These are phyloP conservation scores for Cheilosia vernalis DNA, from an alignment of 2,888 invertebrate species.

Conservation along the genomic window DNA sequence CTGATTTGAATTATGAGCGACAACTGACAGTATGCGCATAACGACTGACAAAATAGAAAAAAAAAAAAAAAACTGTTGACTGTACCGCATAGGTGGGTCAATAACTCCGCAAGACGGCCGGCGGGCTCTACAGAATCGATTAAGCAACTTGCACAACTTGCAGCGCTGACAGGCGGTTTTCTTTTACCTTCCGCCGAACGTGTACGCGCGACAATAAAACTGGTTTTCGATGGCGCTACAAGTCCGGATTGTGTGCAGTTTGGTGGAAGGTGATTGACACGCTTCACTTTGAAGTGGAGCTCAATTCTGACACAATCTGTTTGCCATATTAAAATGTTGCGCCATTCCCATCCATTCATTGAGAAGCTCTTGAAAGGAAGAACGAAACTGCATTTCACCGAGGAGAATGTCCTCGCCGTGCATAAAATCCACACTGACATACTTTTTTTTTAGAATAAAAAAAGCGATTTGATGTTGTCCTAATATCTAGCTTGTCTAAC, in stretches of 20 bases:
- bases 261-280: constrained; percentile 26
- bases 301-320: neutral
- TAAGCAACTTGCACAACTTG: constrained; percentile 1
- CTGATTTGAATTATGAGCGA: constrained; percentile 37
- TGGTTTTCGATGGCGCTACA: constrained; percentile 17
- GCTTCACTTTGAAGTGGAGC: neutral
- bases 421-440: constrained; percentile 31
- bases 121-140: constrained; percentile 6
- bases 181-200: too few relatives aligned
- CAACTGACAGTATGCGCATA: constrained; percentile 5
- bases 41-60: neutral
- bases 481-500: constrained; percentile 45
- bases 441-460: constrained; percentile 39
- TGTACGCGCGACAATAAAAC: neutral
- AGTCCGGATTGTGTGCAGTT: constrained; percentile 6
- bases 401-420: constrained; percentile 6
- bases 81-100: constrained; percentile 22
- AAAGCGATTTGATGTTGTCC: constrained; percentile 48
- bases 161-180: neutral
- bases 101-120: constrained; percentile 22
- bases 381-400: constrained; percentile 13
- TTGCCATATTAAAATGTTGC: too few relatives aligned
- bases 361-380: constrained; percentile 15
- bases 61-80: neutral
- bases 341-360: constrained; percentile 6